Evolutionary conservation across 2,797 vertebrate genomes (phyloP).

Genomic region (Pteronotus mesoamericanus): DNA sequence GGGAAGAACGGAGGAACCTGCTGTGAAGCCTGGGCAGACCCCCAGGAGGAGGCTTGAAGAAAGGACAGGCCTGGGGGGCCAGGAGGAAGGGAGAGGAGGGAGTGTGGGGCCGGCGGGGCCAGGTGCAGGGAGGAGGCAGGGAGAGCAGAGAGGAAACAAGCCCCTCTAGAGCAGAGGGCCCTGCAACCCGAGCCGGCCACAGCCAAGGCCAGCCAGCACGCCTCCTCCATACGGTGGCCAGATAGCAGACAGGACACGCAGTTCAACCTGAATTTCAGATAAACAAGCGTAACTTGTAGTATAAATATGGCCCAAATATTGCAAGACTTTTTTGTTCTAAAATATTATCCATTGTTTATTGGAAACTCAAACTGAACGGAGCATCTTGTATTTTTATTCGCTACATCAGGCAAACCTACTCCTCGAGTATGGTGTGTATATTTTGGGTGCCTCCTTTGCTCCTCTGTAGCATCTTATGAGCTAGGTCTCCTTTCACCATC

Average conservation of each 20-base stretch:
- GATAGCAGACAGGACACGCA: not conserved
- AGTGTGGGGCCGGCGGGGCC: fast-evolving
- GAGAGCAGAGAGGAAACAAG: not conserved
- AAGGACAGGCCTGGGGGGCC: not conserved
- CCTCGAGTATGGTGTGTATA: not conserved
- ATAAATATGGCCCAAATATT: not conserved
- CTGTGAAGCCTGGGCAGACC: fast-evolving
- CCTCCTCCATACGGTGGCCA: too few relatives aligned
- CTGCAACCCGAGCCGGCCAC: fast-evolving
- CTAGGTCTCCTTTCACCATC: not conserved
- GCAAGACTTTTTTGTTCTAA: not conserved
- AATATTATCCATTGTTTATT: not conserved
- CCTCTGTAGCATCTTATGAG: not conserved
- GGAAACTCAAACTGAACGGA: not conserved
- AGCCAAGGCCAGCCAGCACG: not conserved
- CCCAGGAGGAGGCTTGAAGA: not conserved
- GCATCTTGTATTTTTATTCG: not conserved
- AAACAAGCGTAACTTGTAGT: not conserved
- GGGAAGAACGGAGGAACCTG: fast-evolving
- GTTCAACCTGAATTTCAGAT: not conserved
- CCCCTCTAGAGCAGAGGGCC: not conserved
- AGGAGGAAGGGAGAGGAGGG: not conserved
- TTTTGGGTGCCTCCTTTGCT: not conserved
- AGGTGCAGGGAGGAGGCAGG: not conserved
- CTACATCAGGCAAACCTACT: not conserved